phyloP scores from a whole-genome alignment of 1,140 invertebrate species.

The Lordiphosa stackelbergi region DNA sequence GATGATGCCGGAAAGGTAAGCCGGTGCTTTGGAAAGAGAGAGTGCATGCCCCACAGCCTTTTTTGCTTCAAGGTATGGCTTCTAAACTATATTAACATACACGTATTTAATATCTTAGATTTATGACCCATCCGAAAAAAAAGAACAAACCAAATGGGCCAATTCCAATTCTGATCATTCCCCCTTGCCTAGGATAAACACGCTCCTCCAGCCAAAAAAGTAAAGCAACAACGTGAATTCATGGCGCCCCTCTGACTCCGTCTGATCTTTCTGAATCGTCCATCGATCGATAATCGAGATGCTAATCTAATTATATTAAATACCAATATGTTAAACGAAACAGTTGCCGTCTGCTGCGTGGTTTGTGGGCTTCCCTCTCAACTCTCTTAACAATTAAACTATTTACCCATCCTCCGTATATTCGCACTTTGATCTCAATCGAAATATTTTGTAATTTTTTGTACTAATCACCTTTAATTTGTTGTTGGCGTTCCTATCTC shows the following conservation, averaged over 20 bases:
- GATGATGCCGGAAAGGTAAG: conserved; percentile 82
- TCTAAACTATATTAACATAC: conserved; percentile 73
- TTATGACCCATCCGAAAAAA: conserved; percentile 30
- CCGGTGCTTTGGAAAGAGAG: conserved; percentile 80
- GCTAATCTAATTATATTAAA: conserved; percentile 71
- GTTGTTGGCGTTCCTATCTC: conserved; percentile 38
- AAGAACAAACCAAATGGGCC: conserved; percentile 12
- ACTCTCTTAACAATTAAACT: conserved; percentile 26
- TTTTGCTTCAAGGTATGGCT: conserved; percentile 87
- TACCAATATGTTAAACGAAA: conserved; percentile 72
- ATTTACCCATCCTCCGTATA: conserved; percentile 28
- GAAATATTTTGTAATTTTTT: conserved; percentile 30
- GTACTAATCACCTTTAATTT: conserved; percentile 58
- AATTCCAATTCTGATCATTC: conserved; percentile 13
- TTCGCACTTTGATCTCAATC: conserved; percentile 44
- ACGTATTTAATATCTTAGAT: conserved; percentile 77
- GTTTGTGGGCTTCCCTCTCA: conserved; percentile 64
- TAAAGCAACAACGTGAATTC: no score
- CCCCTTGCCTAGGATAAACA: background rate
- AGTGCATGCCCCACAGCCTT: conserved; percentile 85
- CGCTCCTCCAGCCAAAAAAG: no score
- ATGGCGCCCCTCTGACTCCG: conserved; percentile 19
- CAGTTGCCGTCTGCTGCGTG: conserved; percentile 64
- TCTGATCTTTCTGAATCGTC: conserved; percentile 22
- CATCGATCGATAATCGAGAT: conserved; percentile 11